Evolutionary conservation across 2,797 vertebrate species (phyloP), one percentile per base, ranked within the genome.

Genomic region (Liasis olivaceus): DNA sequence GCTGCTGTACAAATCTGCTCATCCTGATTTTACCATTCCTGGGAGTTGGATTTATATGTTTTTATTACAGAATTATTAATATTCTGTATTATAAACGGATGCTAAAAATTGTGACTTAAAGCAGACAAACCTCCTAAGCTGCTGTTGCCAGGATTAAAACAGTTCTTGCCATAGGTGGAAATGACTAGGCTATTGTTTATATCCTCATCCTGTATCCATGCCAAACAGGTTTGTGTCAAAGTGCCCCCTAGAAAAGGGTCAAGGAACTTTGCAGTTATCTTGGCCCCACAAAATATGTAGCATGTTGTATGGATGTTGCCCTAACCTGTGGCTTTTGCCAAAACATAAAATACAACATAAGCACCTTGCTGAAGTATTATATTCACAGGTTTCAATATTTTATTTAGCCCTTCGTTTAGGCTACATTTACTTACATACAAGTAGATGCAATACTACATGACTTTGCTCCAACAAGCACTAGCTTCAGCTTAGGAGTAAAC

Each of bases 221-320:
- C 84, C 90, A 91, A 69, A 59, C 66, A 91, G 28, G 31, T n/a
- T 51, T 77, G 56, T 47, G 72, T 60, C 85, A 60, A 87, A 87
- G 24, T 58, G 62, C 22, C 62, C 66, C 14, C 51, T 69, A 47
- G 36, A 60, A 88, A 60, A 77, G 36, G 58, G n/a, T 47, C 31
- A 47, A 24, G 31, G 42, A 22, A 5, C 8, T 62, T 64, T 42
- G 42, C 72, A 47, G 72, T 24, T 22, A 47, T 81, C 42, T 12
- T 81, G 72, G 42, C 28, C 12, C 28, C 64, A n/a, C 28, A 66
- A n/a, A 66, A n/a, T 66, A n/a, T 54, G 64, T 42, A n/a, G 54
- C 54, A 13, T 59, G 14, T 3, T 54, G 66, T 51, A 42, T 24
- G 54, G 14, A 54, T 14, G 63, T n/a, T 47, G 36, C 56, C 36